A percentile compares a stretch with the other conserved stretches of the same genome.
phyloP scores from a whole-genome alignment of 2,888 invertebrate species.

The Rhagonycha fulva region DNA sequence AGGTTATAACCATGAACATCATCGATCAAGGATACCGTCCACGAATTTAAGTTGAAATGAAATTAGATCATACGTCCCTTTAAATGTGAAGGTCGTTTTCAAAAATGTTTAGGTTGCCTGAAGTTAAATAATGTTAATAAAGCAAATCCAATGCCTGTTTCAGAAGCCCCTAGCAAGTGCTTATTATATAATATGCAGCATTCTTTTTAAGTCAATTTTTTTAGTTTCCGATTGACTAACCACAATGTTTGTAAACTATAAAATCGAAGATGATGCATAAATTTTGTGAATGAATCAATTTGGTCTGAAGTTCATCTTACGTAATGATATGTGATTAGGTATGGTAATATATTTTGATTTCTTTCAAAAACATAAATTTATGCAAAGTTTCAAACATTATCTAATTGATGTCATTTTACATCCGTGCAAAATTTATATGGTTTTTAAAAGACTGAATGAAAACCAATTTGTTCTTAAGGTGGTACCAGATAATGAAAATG shows the following conservation, averaged over 20 bases:
- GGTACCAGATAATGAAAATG: background rate
- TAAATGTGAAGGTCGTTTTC: background rate
- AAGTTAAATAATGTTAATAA: background rate
- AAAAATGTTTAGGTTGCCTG: background rate
- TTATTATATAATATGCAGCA: background rate
- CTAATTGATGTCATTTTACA: background rate
- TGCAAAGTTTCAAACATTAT: background rate
- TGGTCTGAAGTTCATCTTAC: background rate
- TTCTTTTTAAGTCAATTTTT: background rate
- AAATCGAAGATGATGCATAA: background rate
- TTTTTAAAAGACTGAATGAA: background rate
- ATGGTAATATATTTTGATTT: background rate
- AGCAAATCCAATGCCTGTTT: background rate
- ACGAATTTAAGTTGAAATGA: background rate
- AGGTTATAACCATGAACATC: background rate
- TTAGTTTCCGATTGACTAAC: background rate
- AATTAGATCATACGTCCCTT: background rate
- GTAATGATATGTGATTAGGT: background rate
- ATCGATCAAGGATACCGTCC: background rate
- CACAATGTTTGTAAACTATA: background rate
- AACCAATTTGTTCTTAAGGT: background rate
- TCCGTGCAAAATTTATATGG: background rate
- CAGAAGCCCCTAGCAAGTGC: background rate
- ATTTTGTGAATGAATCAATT: background rate
- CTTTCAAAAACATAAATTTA: background rate